Evolutionary conservation across 2,888 invertebrate genomes (phyloP).

Genomic region (Junonia oenone): DNA sequence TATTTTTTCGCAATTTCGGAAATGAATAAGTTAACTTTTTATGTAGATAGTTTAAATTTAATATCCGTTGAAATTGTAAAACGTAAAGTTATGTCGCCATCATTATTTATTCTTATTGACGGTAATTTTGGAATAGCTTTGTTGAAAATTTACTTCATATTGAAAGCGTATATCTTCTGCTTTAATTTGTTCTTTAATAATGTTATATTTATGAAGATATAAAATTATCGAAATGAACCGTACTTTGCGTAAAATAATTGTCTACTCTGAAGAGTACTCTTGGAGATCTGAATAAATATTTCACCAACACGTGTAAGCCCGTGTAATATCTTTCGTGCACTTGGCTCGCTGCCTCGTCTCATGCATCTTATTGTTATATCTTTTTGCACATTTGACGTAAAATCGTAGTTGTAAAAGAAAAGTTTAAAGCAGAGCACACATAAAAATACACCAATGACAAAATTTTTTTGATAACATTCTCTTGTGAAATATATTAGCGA

Average conservation of each 20-base stretch:
- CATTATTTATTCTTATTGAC: not conserved
- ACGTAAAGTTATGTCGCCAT: no score
- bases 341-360: slow-evolving; percentile 25
- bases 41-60: no score
- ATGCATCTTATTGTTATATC: slow-evolving; percentile 20
- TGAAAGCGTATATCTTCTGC: no score
- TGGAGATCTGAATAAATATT: slow-evolving; percentile 16
- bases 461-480: not conserved
- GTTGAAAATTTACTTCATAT: no score
- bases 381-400: slow-evolving; percentile 18
- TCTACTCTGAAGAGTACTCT: no score
- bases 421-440: slow-evolving; percentile 7
- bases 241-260: slow-evolving; percentile 10
- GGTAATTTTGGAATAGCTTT: no score
- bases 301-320: slow-evolving; percentile 13
- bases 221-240: not conserved
- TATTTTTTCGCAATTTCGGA: not conserved
- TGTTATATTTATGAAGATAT: no score
- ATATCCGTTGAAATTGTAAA: no score
- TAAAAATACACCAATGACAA: slow-evolving; percentile 6
- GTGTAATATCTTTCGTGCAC: slow-evolving; percentile 16
- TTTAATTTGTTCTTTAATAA: no score
- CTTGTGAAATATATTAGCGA: not conserved
- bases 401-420: slow-evolving; percentile 8
- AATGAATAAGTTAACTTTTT: not conserved